phyloP scores from a whole-genome alignment of 2,797 vertebrate species.

The Cyclopterus lumpus region DNA sequence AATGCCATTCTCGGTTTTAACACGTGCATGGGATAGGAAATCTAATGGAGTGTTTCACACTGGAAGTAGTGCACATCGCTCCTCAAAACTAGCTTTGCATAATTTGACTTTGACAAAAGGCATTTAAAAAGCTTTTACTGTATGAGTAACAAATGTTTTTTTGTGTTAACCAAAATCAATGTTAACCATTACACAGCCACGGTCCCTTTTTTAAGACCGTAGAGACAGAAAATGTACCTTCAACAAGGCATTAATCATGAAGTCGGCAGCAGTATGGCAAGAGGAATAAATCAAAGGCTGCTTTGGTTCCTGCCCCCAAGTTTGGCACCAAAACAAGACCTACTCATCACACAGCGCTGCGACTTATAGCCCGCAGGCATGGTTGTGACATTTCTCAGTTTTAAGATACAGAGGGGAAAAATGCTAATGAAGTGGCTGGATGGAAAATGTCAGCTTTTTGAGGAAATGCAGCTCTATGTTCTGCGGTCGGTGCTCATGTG shows the following conservation, averaged over 20 bases:
- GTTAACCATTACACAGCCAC: not conserved
- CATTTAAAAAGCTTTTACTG: not conserved
- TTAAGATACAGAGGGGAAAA: conserved; percentile 79
- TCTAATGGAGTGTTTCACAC: not conserved
- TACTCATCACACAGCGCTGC: conserved; percentile 75
- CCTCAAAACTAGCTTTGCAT: not conserved
- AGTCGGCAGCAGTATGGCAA: conserved; percentile 71
- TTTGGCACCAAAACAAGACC: conserved; percentile 80
- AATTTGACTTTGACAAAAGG: not conserved
- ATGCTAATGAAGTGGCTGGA: conserved; percentile 82
- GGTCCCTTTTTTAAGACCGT: conserved; percentile 25
- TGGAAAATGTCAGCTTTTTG: conserved; percentile 76
- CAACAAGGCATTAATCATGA: conserved; percentile 78
- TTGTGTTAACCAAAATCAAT: not conserved
- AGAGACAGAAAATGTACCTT: conserved; percentile 58
- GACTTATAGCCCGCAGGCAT: conserved; percentile 77
- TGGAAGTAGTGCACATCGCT: not conserved
- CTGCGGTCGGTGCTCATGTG: conserved; percentile 47
- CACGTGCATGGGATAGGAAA: not conserved
- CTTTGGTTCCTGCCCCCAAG: conserved; percentile 74
- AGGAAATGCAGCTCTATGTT: conserved; percentile 48
- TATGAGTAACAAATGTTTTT: not conserved
- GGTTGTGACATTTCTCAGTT: conserved; percentile 83
- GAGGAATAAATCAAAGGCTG: conserved; percentile 80
- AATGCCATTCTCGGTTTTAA: not conserved